Percentiles rank a stretch among this genome's conserved stretches.
phyloP scores from a whole-genome alignment of 1,140 invertebrate species.

The Homalodisca vitripennis region DNA sequence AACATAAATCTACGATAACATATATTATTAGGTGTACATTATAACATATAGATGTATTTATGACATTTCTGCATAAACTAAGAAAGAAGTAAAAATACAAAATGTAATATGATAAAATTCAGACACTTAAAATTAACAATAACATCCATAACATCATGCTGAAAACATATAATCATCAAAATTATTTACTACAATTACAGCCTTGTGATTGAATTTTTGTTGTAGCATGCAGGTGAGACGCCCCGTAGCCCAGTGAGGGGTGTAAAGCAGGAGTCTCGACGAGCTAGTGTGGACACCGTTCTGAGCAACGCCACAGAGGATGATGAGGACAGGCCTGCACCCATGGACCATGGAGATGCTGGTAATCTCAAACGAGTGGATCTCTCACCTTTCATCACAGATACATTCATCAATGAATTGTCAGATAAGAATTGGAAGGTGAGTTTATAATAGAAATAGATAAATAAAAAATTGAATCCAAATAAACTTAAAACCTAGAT shows the following conservation, averaged over 20 bases:
- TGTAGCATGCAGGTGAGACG: slow-evolving; percentile 54
- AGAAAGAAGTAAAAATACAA: too few relatives aligned
- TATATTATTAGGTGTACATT: too few relatives aligned
- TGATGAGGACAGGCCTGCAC: slow-evolving; percentile 45
- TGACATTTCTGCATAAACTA: too few relatives aligned
- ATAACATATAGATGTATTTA: too few relatives aligned
- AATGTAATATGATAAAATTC: too few relatives aligned
- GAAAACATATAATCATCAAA: not conserved
- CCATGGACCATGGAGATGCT: slow-evolving; percentile 49
- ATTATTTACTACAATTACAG: not conserved
- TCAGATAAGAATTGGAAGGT: slow-evolving; percentile 95
- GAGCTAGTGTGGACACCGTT: slow-evolving; percentile 39
- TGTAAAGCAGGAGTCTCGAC: slow-evolving; percentile 46
- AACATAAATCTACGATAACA: too few relatives aligned
- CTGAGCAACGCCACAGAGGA: slow-evolving; percentile 56
- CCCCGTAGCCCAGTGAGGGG: slow-evolving; percentile 71
- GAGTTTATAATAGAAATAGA: too few relatives aligned
- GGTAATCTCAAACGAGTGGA: slow-evolving; percentile 77
- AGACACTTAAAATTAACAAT: not conserved
- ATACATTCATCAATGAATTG: slow-evolving; percentile 75
- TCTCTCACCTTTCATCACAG: slow-evolving; percentile 83
- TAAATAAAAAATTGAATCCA: too few relatives aligned
- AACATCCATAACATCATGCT: not conserved
- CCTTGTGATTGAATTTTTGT: not conserved
- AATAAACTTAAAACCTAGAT: too few relatives aligned